Base-by-base conservation (phyloP, 2,888 invertebrate species). In the Agrotis puta region DNA sequence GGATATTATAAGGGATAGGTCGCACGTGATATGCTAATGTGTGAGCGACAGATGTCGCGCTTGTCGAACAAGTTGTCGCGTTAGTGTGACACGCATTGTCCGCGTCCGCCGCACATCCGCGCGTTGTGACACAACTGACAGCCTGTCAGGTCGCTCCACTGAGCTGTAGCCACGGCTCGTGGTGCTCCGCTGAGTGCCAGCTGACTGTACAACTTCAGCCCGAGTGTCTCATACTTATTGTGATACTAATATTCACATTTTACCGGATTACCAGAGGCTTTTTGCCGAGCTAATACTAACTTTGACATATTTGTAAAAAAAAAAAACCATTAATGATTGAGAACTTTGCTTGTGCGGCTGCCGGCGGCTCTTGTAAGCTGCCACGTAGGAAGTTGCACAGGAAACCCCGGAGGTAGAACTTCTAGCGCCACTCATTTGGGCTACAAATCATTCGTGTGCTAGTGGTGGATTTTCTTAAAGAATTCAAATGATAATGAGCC, bases 21-120 rank as follows among this genome's bases (percentile, higher is more conserved):
- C 22, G 43, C 54, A 61, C 39, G 50, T 64, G 27, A 64, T 62
- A 73, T 78, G 73, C 69, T 65, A 73, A 78, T 70, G 70, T 61
- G 33, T 57, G 63, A 33, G 59, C 58, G 75, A 76, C 82, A 83
- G 70, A 77, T 74, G 81, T 85, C 77, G 54, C 57, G 24, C 64
- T 63, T 77, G 82, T 83, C 63, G 70, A 68, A 81, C 85, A 81
- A 48, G 83, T 84, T 74, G 83, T 79, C 79, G 63, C 70, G 79
- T 76, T 76, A 77, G 76, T 22, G 53, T 2, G 72, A 57, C 69
- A 54, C 66, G 53, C 66, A 67, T 58, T 78, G 73, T 75, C 27
- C 24, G 45, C 27, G 33, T 16, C 50, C 51, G 39, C 45, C 20
- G 33, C 66, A 58, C 65, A 47, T 53, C 48, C 62, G 62, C 3